Base-by-base conservation (phyloP, 2,113 vertebrate species). In the Pangasianodon hypophthalmus region DNA sequence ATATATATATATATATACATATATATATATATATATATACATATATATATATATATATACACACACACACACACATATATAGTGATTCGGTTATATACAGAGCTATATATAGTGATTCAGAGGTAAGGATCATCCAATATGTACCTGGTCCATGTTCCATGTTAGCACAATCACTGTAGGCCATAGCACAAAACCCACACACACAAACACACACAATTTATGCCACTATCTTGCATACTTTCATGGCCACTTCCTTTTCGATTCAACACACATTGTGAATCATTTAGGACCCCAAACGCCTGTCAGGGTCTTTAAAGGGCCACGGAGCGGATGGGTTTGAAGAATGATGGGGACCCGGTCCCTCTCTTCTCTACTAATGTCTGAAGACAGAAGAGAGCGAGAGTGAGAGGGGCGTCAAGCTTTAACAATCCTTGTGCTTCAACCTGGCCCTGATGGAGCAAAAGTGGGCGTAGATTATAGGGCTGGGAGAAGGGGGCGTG, bases 391-490 rank as follows among this genome's bases (percentile, higher is more conserved):
- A 54, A 81, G 64, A 77, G 37, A 77, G 71, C 62, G 37, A 58
- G 91, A 90, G 69, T 84, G 48, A 85, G 50, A 89, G 26, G 90
- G 89, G 85, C 46, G 84, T 54, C 46, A 71, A 92, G 92, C 91
- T 94, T 92, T 94, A 95, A 97, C 97, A 97, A 97, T 98, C 96
- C 97, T 96, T 96, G 95, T 96, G 95, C 95, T 96, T 97, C 89
- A 84, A 96, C 94, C 95, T 96, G 96, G 96, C 97, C 89, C 96
- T 96, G 97, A 98, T 97, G 96, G 96, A 97, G 96, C 96, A 97
- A 98, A 97, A 99, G 97, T 98, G 97, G 97, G 97, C 95, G 96
- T 96, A 98, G 98, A 99, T 99, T 99, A 98, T 98, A 99, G 98
- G 97, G 97, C 97, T 98, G 97, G 92, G 96, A 96, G 96, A 96